Percentiles rank a stretch among this genome's conserved stretches.
These are phyloP conservation scores for Rhegmatorhina hoffmannsi DNA, from an alignment of 2,113 vertebrate genomes.

Conservation along the genomic window DNA sequence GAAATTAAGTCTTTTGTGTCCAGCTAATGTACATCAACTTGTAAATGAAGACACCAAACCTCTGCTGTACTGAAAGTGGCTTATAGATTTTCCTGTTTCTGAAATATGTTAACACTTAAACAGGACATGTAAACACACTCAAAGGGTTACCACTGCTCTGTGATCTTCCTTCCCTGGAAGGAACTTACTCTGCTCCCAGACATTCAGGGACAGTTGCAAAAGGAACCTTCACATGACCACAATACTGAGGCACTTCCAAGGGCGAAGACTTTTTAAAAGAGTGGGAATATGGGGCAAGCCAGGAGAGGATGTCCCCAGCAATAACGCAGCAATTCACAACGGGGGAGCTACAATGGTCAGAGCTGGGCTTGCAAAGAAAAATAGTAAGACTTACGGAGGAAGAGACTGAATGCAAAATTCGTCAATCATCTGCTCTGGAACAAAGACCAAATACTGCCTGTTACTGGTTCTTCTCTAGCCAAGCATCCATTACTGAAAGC, in stretches of 20 bases:
- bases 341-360: neutral
- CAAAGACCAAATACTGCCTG: neutral
- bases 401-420: slow-evolving; percentile 5
- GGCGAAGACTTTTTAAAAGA: neutral
- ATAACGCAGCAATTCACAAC: neutral
- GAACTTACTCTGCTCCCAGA: neutral
- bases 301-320: neutral
- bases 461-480: neutral
- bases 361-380: neutral
- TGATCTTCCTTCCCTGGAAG: neutral
- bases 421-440: neutral
- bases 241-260: neutral
- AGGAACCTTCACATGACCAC: neutral
- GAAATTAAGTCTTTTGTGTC: slow-evolving; percentile 17
- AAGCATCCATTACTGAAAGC: neutral
- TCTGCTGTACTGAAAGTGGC: neutral
- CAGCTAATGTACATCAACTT: neutral
- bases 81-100: neutral
- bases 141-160: neutral
- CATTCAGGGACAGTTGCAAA: neutral
- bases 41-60: neutral
- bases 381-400: neutral
- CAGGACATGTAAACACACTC: neutral
- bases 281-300: neutral
- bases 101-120: neutral